A percentile compares a stretch with the other conserved stretches of the same genome.
These are phyloP conservation scores for Parambassis ranga DNA, from an alignment of 2,797 vertebrate species.

Conservation along the genomic window DNA sequence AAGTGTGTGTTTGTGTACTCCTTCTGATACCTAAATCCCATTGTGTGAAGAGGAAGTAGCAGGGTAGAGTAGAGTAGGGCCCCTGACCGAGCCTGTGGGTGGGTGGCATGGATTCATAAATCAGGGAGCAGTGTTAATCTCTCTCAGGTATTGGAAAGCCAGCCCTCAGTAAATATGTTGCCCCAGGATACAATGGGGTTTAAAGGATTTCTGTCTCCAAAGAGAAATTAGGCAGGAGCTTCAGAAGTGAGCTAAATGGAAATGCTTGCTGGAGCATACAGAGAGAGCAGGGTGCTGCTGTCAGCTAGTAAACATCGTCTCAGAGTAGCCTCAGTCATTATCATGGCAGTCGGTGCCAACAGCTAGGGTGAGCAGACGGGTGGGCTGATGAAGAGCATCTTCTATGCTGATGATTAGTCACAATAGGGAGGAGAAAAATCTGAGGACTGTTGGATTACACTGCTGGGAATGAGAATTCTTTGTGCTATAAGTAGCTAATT, in stretches of 20 bases:
- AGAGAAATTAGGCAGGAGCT: constrained; percentile 94
- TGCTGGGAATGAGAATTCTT: constrained; percentile 38
- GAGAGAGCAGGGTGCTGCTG: constrained; percentile 87
- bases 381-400: constrained; percentile 71
- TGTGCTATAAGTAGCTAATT: constrained; percentile 47
- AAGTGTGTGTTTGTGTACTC: constrained; percentile 43
- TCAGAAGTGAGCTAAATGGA: constrained; percentile 96
- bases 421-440: constrained; percentile 61
- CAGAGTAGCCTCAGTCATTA: constrained; percentile 90
- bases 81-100: constrained; percentile 76
- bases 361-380: constrained; percentile 66
- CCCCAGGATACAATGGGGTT: constrained; percentile 94
- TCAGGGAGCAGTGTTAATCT: constrained; percentile 95
- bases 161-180: constrained; percentile 98
- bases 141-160: constrained; percentile 94
- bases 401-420: constrained; percentile 71
- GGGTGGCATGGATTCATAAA: constrained; percentile 97
- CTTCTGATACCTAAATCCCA: constrained; percentile 67
- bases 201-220: constrained; percentile 99
- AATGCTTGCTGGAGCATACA: constrained; percentile 92
- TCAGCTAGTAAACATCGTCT: constrained; percentile 92
- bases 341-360: constrained; percentile 77
- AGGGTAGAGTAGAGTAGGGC: constrained; percentile 62
- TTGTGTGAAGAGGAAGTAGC: constrained; percentile 68
- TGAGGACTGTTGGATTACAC: constrained; percentile 47